These are phyloP conservation scores for Melanocharis versteri DNA, from an alignment of 2,113 vertebrate species.

Conservation along the genomic window DNA sequence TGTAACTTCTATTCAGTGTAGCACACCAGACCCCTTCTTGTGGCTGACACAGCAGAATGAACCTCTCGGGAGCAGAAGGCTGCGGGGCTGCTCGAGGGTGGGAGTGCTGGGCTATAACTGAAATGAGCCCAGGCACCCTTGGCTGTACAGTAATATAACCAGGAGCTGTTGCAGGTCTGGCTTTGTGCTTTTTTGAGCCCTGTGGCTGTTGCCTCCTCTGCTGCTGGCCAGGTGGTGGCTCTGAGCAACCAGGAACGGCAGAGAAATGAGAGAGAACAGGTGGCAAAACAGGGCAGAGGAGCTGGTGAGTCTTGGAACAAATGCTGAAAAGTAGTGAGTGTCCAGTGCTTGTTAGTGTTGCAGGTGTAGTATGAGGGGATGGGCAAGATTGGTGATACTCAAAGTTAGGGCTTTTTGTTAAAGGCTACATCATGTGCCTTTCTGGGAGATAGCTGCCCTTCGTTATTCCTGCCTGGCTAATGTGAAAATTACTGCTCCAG, in stretches of 20 bases:
- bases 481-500: not conserved
- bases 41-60: not conserved
- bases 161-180: not conserved
- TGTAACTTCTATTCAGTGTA: not conserved
- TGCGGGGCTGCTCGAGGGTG: not conserved
- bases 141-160: not conserved
- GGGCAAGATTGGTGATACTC: not conserved
- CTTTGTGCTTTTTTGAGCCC: not conserved
- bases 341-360: not conserved
- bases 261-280: not conserved
- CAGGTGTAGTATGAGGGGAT: not conserved
- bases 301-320: not conserved
- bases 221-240: slow-evolving; percentile 60
- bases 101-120: not conserved
- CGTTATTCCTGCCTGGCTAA: not conserved
- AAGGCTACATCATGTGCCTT: not conserved
- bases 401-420: not conserved
- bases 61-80: not conserved
- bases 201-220: not conserved
- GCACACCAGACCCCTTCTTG: not conserved
- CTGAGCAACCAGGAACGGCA: slow-evolving; percentile 3
- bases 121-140: not conserved
- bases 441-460: not conserved
- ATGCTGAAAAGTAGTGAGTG: not conserved
- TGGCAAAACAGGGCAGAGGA: not conserved